These are phyloP conservation scores for Pitta sordida DNA, from an alignment of 2,113 vertebrate species.

Conservation along the genomic window DNA sequence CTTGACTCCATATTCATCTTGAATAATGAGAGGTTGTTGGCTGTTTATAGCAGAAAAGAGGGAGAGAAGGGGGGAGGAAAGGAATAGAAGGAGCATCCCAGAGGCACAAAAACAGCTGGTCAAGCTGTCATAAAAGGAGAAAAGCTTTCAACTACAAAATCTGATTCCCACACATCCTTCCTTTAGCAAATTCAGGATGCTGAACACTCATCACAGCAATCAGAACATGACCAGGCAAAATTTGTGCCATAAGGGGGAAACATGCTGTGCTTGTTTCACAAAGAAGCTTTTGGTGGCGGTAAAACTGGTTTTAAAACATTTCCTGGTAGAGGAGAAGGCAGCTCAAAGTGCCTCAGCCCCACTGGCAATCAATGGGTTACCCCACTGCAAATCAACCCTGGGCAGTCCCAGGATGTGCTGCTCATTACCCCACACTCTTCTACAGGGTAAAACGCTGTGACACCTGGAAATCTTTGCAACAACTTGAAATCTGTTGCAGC, in stretches of 20 bases:
- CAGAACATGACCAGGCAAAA: neutral
- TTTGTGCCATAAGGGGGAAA: neutral
- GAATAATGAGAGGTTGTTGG: neutral
- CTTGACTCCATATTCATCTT: neutral
- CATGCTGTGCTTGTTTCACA: neutral
- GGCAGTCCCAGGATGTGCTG: neutral
- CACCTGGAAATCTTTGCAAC: neutral
- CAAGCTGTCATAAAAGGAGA: neutral
- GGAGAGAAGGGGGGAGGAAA: neutral
- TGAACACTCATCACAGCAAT: neutral
- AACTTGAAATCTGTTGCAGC: neutral
- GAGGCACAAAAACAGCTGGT: neutral
- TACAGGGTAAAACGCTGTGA: neutral
- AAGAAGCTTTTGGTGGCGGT: neutral
- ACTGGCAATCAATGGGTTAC: neutral
- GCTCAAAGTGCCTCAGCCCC: neutral
- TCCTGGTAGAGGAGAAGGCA: neutral
- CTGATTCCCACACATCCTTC: neutral
- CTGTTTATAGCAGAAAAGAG: neutral
- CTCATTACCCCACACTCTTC: neutral
- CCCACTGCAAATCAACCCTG: neutral
- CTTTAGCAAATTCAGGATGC: neutral
- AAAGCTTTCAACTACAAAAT: neutral
- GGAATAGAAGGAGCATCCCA: neutral
- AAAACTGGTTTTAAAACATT: neutral